phyloP scores from a whole-genome alignment of 1,140 invertebrate genomes.

The Trichonephila clavipes region DNA sequence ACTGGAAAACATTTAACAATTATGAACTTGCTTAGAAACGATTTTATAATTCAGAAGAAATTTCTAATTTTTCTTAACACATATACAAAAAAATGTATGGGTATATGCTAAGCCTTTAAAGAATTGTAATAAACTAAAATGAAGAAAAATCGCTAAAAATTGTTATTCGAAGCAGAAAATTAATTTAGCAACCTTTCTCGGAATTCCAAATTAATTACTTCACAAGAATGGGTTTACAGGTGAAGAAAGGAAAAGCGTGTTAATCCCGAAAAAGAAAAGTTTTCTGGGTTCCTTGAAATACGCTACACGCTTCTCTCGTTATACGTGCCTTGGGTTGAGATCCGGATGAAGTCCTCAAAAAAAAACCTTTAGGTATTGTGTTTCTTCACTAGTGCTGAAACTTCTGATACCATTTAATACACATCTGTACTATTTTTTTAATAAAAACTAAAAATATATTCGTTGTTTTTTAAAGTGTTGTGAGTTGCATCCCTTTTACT shows the following conservation, averaged over 20 bases:
- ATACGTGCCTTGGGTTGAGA: not conserved
- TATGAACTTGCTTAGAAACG: no score
- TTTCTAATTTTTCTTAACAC: no score
- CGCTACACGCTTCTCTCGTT: not conserved
- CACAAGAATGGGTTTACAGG: not conserved
- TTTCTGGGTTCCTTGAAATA: not conserved
- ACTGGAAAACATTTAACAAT: no score
- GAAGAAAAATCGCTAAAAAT: not conserved
- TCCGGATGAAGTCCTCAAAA: not conserved
- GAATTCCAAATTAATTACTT: not conserved
- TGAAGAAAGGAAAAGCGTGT: not conserved
- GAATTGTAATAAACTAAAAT: no score
- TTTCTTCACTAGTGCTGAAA: not conserved
- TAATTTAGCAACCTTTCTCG: slow-evolving; percentile 1
- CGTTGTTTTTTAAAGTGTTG: not conserved
- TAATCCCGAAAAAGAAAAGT: slow-evolving; percentile 7
- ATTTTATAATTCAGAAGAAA: no score
- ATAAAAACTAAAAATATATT: not conserved
- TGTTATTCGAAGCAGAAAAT: not conserved
- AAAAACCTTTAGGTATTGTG: not conserved
- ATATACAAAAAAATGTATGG: no score
- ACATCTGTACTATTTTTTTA: not conserved
- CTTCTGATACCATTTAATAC: not conserved
- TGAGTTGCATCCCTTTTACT: not conserved
- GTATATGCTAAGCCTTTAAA: no score